Evolutionary conservation across 2,797 vertebrate genomes (phyloP).

Genomic region (Tapirus indicus): DNA sequence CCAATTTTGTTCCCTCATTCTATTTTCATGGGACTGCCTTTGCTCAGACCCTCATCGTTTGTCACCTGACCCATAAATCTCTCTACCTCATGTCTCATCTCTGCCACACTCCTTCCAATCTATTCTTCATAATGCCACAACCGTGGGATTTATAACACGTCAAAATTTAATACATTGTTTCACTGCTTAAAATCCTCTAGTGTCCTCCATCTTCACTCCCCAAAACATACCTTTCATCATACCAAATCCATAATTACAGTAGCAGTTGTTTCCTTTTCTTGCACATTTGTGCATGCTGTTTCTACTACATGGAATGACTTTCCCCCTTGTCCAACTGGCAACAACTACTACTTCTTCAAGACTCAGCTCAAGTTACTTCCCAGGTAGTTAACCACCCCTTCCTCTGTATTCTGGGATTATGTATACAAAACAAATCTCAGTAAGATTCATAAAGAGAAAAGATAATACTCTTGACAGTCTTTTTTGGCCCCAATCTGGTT

Average conservation of each 20-base stretch:
- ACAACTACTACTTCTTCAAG: background rate
- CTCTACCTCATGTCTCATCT: background rate
- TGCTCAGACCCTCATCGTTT: background rate
- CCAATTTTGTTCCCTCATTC: background rate
- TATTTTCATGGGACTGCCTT: background rate
- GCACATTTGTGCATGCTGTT: background rate
- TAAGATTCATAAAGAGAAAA: background rate
- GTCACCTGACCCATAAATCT: background rate
- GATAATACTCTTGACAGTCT: background rate
- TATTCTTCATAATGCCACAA: background rate
- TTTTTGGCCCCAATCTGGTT: background rate
- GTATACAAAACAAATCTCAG: background rate
- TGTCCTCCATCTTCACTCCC: background rate
- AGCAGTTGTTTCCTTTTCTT: background rate
- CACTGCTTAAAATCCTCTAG: background rate
- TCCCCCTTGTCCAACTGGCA: background rate
- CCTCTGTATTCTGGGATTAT: background rate
- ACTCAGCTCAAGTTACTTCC: background rate
- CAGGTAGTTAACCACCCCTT: background rate
- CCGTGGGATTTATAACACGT: background rate
- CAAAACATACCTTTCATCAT: background rate
- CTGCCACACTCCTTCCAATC: background rate
- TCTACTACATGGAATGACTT: background rate
- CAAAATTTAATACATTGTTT: background rate
- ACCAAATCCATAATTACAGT: background rate